Conservation (phyloP, 2,113 vertebrate species). For the Ahaetulla prasina region DNA sequence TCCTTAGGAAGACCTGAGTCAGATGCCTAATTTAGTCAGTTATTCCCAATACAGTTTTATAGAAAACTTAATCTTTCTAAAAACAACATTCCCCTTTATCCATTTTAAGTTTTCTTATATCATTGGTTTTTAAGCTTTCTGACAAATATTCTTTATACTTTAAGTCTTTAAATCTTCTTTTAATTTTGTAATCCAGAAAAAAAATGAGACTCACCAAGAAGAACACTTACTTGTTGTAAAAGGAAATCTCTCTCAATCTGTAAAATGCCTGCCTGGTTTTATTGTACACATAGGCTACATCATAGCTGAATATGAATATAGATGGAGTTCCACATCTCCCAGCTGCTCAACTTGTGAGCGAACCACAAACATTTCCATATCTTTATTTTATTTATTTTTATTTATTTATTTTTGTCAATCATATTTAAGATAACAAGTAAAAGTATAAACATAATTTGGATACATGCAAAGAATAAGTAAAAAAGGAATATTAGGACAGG, state of each 20-base stretch:
- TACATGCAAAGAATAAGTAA: too few relatives aligned
- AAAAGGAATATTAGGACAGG: too few relatives aligned
- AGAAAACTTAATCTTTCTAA: neutral
- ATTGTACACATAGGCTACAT: neutral
- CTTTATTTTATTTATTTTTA: neutral
- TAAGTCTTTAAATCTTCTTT: neutral
- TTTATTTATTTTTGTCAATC: too few relatives aligned
- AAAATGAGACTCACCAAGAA: neutral
- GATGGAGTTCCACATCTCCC: neutral
- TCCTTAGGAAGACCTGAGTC: neutral
- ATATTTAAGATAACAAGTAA: too few relatives aligned
- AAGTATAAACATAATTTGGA: too few relatives aligned
- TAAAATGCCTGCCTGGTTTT: neutral
- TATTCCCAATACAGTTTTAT: neutral
- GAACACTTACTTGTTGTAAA: neutral
- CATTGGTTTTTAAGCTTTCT: neutral
- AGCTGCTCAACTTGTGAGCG: neutral
- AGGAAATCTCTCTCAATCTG: neutral
- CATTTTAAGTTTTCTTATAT: neutral
- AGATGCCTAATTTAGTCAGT: neutral
- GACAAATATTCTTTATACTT: neutral
- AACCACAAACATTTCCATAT: neutral
- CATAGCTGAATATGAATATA: neutral
- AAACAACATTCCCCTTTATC: neutral
- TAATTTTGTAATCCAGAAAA: neutral